Conservation (phyloP, 2,113 vertebrate genomes). For the Lucifuga dentata region DNA sequence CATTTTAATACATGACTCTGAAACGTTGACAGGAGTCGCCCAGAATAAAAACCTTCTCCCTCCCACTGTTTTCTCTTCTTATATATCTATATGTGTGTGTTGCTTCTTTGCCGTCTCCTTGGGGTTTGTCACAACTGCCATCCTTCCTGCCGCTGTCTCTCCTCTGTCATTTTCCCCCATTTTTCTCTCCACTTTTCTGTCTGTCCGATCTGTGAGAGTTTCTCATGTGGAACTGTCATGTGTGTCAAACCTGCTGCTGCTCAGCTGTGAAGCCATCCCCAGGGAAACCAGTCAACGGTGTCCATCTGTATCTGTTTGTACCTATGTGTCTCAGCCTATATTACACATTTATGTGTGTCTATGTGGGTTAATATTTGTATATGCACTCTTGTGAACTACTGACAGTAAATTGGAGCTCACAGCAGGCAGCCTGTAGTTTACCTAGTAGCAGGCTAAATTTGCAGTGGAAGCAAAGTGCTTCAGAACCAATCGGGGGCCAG, state of each 20-base stretch:
- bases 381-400: not conserved
- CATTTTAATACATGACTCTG: constrained; percentile 36
- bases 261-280: constrained; percentile 35
- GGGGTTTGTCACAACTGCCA: constrained; percentile 2
- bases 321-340: not conserved
- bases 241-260: constrained; percentile 49
- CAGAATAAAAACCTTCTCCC: constrained; percentile 10
- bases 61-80: not conserved
- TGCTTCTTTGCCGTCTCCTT: constrained; percentile 11
- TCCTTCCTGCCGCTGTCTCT: constrained; percentile 13
- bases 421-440: constrained; percentile 28
- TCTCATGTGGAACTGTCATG: constrained; percentile 45
- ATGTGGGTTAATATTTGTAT: constrained; percentile 5
- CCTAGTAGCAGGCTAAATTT: constrained; percentile 32
- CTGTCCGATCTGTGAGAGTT: constrained; percentile 34
- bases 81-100: constrained; percentile 23
- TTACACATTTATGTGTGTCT: not conserved
- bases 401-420: not conserved
- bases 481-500: constrained; percentile 37
- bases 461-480: constrained; percentile 20
- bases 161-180: not conserved
- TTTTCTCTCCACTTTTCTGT: constrained; percentile 12
- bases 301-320: too few species aligned
- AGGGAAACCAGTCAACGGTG: constrained; percentile 24
- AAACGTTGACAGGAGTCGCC: not conserved